Base-by-base conservation (phyloP, 2,113 vertebrate genomes). In the Paramisgurnus dabryanus region DNA sequence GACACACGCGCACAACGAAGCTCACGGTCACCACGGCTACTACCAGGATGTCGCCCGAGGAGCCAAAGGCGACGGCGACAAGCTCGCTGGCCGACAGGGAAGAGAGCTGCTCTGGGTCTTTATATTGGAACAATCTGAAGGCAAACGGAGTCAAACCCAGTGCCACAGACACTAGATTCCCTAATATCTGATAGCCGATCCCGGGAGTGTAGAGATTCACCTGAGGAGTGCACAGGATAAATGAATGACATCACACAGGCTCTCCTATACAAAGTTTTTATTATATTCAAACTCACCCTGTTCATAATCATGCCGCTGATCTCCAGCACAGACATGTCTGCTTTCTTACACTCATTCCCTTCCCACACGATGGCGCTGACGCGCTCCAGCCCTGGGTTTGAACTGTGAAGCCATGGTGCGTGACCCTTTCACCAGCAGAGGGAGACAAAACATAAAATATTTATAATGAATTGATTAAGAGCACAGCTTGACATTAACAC, bases 261-360 rank as follows among this genome's bases (percentile, higher is more conserved):
- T 34, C 1, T 2, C 27, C 22, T 22, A 17, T 1, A 1, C 1
- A 53, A 4, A 53, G 50, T 5, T 0, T 55, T 47, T 2, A 8
- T 8, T 5, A 4, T 7, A 1, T 34, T 10, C 11, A 18, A 9
- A 88, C 95, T 95, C 80, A 98, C 98, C 88, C 93, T 93, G 91
- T 99, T 99, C 97, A 98, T 99, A 77, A 99, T 99, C 95, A 98
- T 99, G 34, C 98, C 97, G 67, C 98, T 99, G 93, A 99, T 99
- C 90, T 99, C 98, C 89, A 99, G 95, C 2, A 98, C 98, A 50
- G 97, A 99, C 97, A 99, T 99, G 89, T 99, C 98, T 0, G 98
- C 98, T 86, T 99, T 99, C 92, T 99, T 99, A 68, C 98, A 99
- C 65, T 99, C 98, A 77, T 96, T 98, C 55, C 96, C 97, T 88